Evolutionary conservation across 2,888 invertebrate genomes (phyloP), one percentile per base, ranked within the genome.

Genomic region (Pristionchus entomophagus): DNA sequence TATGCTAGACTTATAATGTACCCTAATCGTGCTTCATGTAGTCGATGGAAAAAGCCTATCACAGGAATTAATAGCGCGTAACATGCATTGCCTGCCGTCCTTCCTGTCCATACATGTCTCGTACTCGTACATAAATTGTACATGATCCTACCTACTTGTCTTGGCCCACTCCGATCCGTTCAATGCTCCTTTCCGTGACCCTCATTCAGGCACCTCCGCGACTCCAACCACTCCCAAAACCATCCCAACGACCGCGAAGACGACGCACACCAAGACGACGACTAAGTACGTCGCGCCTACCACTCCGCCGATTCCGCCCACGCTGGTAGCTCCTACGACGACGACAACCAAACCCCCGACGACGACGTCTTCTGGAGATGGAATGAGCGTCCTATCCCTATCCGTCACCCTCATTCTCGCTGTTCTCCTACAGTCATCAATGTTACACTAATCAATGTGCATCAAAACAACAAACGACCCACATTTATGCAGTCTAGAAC

Each of bases 401-500:
- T 73, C 73, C 45, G 73, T 73, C n/a, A 41, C 45, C 41, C 8
- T 73, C 73, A 22, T 73, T 26, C 26, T 73, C 12, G 73, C 41
- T 45, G 45, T n/a, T 10, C 73, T 73, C 26, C 8, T 73, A 1
- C 41, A 41, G 73, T 73, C 17, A 65, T 3, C 26, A 19, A n/a
- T n/a, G n/a, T n/a, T n/a, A n/a, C n/a, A n/a, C n/a, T n/a, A n/a
- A n/a, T n/a, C n/a, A 22, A 56, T 56, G 56, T 56, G 22, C 17
- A 10, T 56, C 56, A 19, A 26, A n/a, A 12, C 14, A 26, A 65
- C 26, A 73, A 73, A 73, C 26, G 0, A 35, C 73, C 73, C n/a
- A n/a, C 73, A 73, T 73, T 38, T 38, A 73, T 73, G 73, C 73
- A 73, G 73, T 73, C 73, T 41, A 45, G 73, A 45, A 45, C 45